Percentiles rank a stretch among this genome's conserved stretches.
Evolutionary conservation across 1,140 invertebrate genomes (phyloP).

Genomic region (Caenorhabditis latens): DNA sequence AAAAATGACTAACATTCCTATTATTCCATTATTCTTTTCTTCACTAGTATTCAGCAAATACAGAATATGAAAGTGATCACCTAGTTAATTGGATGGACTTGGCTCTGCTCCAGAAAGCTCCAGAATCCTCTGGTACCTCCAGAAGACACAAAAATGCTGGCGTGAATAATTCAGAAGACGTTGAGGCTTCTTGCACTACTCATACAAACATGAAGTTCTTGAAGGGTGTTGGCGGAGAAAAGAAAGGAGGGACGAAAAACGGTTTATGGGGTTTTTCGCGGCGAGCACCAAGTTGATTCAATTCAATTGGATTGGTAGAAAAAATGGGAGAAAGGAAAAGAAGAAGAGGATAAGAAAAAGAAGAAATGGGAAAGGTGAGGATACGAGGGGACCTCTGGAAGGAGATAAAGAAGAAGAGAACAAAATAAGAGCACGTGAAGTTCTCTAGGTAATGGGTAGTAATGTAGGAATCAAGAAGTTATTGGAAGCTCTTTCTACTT

Average conservation of each 20-base stretch:
- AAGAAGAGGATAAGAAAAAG: slow-evolving; percentile 1
- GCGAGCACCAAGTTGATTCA: background rate
- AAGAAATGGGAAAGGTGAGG: background rate
- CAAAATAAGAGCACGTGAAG: background rate
- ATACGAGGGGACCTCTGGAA: background rate
- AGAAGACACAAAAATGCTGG: background rate
- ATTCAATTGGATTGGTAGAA: slow-evolving; percentile 42
- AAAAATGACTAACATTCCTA: slow-evolving; percentile 12
- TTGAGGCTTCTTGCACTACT: background rate
- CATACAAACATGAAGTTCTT: background rate
- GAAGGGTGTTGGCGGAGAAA: background rate
- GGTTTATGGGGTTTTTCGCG: background rate
- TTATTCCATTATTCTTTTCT: background rate
- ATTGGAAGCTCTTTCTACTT: too few relatives aligned
- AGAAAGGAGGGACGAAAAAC: background rate
- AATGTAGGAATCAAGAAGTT: too few relatives aligned
- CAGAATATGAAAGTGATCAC: background rate
- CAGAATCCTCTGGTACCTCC: background rate
- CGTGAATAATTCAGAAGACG: background rate
- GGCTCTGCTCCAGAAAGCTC: background rate
- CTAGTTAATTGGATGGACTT: slow-evolving; percentile 6
- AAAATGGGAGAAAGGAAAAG: background rate
- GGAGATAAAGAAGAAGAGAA: background rate
- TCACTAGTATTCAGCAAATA: background rate
- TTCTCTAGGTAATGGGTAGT: too few relatives aligned